Evolutionary conservation across 2,113 vertebrate genomes (phyloP).

Genomic region (Proteles cristata): DNA sequence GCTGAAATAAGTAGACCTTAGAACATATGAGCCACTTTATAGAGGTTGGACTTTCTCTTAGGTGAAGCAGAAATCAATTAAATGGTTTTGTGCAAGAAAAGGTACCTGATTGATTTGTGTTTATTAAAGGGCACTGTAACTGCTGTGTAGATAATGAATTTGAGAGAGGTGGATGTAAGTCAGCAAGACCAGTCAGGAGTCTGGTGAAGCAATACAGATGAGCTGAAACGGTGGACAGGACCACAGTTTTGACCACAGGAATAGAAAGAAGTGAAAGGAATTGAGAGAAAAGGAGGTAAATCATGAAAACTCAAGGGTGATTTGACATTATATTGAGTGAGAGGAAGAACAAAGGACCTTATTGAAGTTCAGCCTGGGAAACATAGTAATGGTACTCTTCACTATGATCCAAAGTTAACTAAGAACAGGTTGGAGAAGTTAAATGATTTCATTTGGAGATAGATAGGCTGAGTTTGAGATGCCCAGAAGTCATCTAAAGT

Average conservation of each 20-base stretch:
- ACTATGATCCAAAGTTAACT: neutral
- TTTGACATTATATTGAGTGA: neutral
- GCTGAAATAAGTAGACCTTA: neutral
- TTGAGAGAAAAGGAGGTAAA: neutral
- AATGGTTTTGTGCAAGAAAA: neutral
- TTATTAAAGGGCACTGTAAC: neutral
- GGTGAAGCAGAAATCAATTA: neutral
- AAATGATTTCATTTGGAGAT: neutral
- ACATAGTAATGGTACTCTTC: neutral
- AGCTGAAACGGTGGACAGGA: neutral
- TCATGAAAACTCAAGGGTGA: neutral
- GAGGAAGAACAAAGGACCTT: neutral
- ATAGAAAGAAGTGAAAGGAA: neutral
- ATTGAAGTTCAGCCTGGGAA: neutral
- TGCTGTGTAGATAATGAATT: neutral
- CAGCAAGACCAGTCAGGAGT: neutral
- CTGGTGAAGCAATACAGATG: neutral
- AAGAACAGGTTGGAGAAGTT: neutral
- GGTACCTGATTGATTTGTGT: neutral
- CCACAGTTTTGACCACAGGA: neutral
- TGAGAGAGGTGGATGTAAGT: neutral
- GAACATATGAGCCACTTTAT: neutral
- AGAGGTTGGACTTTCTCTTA: neutral
- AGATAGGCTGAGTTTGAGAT: neutral
- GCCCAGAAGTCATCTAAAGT: neutral